Evolutionary conservation across 2,888 invertebrate species (phyloP), one percentile per base, ranked within the genome.

Genomic region (Ormyrus pomaceus): DNA sequence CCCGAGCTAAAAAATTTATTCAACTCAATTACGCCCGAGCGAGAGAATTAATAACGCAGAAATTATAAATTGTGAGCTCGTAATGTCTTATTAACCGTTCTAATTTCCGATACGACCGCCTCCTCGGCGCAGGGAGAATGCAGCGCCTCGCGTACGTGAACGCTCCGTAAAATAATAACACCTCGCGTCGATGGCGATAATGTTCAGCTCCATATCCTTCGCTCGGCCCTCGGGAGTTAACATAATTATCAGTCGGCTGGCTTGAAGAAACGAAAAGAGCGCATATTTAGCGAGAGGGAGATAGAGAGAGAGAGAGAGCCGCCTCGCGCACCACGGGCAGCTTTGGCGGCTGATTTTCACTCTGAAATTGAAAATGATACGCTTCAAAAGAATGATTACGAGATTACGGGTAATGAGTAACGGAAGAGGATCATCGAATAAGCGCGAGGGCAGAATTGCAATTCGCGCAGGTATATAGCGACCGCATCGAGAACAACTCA

Each of bases 331-430:
- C 46, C 46, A 13, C 11, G 46, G 53, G 55, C 11, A 51, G 6
- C 11, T 5, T 8, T 19, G 9, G 6, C 65, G 51, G 34, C 53
- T 61, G 53, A 13, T 72, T 72, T 69, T 66, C 68, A 9, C 53
- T 56, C 69, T 69, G 50, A 77, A 80, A 80, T 77, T 72, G 69
- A 70, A 80, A 80, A 66, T 55, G 71, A 80, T 68, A 13, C 68
- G 71, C 73, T 62, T 61, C 51, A 55, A 73, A 74, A 80, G 73
- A 73, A 73, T 68, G 73, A 77, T 77, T 73, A 77, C 76, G 77
- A 72, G 80, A 77, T 80, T 69, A 64, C 46, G 56, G 55, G 71
- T 77, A 80, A 77, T 77, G 73, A 77, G 77, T 59, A 50, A 61
- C 73, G 73, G 19, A 19, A 19, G 19, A 72, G 80, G 51, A 74